Evolutionary conservation across 2,797 vertebrate genomes (phyloP), one percentile per base, ranked within the genome.

Genomic region (Crenuchus spilurus): DNA sequence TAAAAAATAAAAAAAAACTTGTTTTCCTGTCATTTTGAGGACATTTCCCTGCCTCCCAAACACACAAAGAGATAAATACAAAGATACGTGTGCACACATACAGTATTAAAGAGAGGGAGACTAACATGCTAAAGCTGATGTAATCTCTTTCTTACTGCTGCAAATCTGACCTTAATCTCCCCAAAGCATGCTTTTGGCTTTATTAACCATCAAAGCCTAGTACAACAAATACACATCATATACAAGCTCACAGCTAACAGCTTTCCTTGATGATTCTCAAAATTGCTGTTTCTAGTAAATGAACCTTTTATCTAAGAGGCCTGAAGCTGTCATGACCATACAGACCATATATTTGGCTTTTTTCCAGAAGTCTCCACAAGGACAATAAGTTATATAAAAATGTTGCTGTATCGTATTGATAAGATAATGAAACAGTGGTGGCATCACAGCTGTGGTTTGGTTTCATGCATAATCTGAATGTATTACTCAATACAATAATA

Each of bases 151-250:
- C 57, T 68, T 20, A 37, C 61, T 61, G 71, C 55, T 68, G 37
- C 18, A 77, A 74, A 75, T 77, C 76, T 78, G 72, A 74, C 80
- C 74, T 77, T 81, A 81, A 84, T 82, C 79, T 79, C 66, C 39
- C 52, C 72, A 79, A 71, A 75, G 52, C 39, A 76, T 73, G 72
- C 75, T 75, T 78, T 80, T 71, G 67, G 71, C 70, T 70, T 79
- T 72, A 82, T 80, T 82, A 80, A 72, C 72, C 67, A 77, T 75
- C 64, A 76, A 74, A 80, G 54, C 52, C 68, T 18, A 62, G 72
- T 54, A 33, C 37, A 35, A 58, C 11, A 33, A 42, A 64, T 41
- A 49, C 30, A 18, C 60, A 55, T 63, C 22, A 6, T 20, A 14
- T 28, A 60, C 30, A 37, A 18, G 20, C 58, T 63, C 30, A 31